Conservation (phyloP, 1,140 invertebrate genomes). For the Temnothorax nylanderi region DNA sequence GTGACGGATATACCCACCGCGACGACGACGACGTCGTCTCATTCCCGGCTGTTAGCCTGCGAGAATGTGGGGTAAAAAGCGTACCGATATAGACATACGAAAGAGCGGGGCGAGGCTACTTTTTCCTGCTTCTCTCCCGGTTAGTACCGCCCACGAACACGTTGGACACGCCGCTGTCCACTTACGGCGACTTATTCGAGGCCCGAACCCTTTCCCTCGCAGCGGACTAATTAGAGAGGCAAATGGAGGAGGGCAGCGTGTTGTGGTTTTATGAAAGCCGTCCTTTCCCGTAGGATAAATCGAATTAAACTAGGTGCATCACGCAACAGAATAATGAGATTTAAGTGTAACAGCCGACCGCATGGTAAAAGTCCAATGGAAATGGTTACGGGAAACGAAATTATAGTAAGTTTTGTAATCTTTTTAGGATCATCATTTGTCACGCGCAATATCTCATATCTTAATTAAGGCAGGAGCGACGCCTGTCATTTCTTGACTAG, state of each 20-base stretch:
- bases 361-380: neutral
- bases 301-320: slow-evolving; percentile 21
- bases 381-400: neutral
- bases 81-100: slow-evolving; percentile 63
- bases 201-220: slow-evolving; percentile 41
- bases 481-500: slow-evolving; percentile 27
- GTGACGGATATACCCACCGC: slow-evolving; percentile 59
- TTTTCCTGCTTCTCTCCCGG: slow-evolving; percentile 63
- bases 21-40: slow-evolving; percentile 51
- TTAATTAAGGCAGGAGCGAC: slow-evolving; percentile 18
- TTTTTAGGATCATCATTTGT: neutral
- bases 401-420: neutral
- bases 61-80: slow-evolving; percentile 67
- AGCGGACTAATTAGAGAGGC: slow-evolving; percentile 44
- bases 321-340: slow-evolving; percentile 22
- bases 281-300: slow-evolving; percentile 18
- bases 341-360: neutral
- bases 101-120: slow-evolving; percentile 46
- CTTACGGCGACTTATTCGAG: slow-evolving; percentile 55
- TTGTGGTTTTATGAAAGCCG: slow-evolving; percentile 54
- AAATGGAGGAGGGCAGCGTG: slow-evolving; percentile 39
- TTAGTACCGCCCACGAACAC: slow-evolving; percentile 67
- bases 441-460: neutral
- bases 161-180: slow-evolving; percentile 58
- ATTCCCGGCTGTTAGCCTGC: slow-evolving; percentile 59